These are phyloP conservation scores for Okamejei kenojei DNA, from an alignment of 2,797 vertebrate species.

Conservation along the genomic window DNA sequence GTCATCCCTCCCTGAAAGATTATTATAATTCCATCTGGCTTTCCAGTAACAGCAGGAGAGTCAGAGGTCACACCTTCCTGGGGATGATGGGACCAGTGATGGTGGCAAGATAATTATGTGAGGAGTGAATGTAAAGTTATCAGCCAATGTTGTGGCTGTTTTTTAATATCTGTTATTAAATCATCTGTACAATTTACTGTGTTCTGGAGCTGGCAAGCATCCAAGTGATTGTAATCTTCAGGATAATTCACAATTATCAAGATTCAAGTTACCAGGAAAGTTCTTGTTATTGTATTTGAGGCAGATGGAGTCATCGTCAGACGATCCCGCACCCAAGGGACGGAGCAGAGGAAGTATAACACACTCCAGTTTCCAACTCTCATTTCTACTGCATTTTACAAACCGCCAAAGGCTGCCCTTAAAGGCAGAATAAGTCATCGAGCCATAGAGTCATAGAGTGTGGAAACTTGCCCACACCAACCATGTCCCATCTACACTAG, in stretches of 20 bases:
- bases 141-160: not conserved
- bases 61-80: not conserved
- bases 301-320: not conserved
- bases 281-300: not conserved
- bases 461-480: too few species aligned
- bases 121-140: not conserved
- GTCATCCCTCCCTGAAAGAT: not conserved
- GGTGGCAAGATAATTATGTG: not conserved
- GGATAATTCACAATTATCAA: conserved; percentile 32
- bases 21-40: not conserved
- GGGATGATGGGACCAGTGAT: not conserved
- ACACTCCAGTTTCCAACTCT: not conserved
- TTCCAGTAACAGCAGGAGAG: not conserved
- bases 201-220: not conserved
- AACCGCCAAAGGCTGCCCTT: not conserved
- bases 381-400: not conserved
- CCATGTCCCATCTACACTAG: too few species aligned
- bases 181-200: conserved; percentile 3
- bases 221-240: conserved; percentile 20
- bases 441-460: too few species aligned
- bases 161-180: conserved; percentile 28
- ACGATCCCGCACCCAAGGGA: not conserved
- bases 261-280: not conserved
- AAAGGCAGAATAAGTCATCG: too few species aligned
- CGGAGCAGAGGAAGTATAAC: not conserved